These are phyloP conservation scores for Dinoponera quadriceps DNA, from an alignment of 1,140 invertebrate species.

Conservation along the genomic window DNA sequence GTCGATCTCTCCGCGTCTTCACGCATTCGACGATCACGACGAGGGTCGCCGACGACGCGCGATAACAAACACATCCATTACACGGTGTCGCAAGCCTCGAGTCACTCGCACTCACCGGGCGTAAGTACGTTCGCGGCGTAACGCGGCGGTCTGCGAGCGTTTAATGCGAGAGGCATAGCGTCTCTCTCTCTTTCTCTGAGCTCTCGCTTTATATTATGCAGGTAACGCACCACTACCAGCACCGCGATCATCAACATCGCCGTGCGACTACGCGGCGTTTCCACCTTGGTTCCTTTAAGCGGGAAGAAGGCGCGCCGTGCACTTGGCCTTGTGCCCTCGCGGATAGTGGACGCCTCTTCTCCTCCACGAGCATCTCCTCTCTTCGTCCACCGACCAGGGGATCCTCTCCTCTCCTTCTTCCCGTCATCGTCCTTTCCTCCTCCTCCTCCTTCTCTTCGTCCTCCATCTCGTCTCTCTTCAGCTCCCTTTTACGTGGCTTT, in stretches of 20 bases:
- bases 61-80: conserved; percentile 3
- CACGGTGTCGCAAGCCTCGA: neutral
- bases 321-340: conserved; percentile 71
- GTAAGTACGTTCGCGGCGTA: neutral
- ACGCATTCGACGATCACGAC: no score
- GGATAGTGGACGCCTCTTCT: conserved; percentile 58
- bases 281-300: conserved; percentile 59
- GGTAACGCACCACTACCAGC: conserved; percentile 63
- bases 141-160: conserved; percentile 62
- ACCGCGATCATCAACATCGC: conserved; percentile 50
- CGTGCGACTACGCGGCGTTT: conserved; percentile 43
- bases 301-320: conserved; percentile 62
- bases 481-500: conserved; percentile 12
- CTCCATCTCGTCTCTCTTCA: conserved; percentile 51
- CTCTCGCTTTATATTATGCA: conserved; percentile 69
- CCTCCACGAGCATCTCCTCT: conserved; percentile 33
- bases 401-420: conserved; percentile 10
- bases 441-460: conserved; percentile 38
- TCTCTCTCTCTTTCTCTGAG: conserved; percentile 24
- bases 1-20: neutral
- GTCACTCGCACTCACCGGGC: neutral
- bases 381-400: conserved; percentile 42
- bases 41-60: neutral
- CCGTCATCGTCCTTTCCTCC: conserved; percentile 12
- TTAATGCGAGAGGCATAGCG: conserved; percentile 75